Evolutionary conservation across 2,113 vertebrate genomes (phyloP).

Genomic region (Balaeniceps rex): DNA sequence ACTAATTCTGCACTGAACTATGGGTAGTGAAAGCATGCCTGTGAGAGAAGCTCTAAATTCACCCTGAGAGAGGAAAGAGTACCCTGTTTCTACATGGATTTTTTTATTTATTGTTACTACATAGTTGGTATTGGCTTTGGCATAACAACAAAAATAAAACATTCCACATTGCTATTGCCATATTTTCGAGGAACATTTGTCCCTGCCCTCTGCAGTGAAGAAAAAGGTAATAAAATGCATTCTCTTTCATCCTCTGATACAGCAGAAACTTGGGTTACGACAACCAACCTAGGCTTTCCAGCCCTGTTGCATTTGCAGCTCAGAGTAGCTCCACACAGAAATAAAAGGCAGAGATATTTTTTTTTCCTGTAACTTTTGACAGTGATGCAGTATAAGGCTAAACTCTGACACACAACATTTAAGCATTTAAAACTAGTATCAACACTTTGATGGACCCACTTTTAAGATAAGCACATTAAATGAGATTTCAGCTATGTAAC

Average conservation of each 20-base stretch:
- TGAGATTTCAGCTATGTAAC: conserved; percentile 41
- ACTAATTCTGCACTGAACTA: not conserved
- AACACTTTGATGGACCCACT: not conserved
- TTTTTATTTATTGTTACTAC: not conserved
- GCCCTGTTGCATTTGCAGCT: not conserved
- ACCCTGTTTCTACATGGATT: not conserved
- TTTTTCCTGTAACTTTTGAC: not conserved
- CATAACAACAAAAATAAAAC: not conserved
- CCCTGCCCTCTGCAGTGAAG: not conserved
- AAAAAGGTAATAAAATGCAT: not conserved
- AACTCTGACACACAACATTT: not conserved
- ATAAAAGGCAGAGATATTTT: not conserved
- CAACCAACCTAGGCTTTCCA: not conserved
- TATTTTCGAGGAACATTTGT: not conserved
- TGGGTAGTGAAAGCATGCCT: not conserved
- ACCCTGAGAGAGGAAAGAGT: not conserved
- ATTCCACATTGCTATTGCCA: not conserved
- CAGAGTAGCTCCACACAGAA: not conserved
- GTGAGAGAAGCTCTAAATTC: not conserved
- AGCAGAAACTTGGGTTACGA: not conserved
- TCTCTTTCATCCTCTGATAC: not conserved
- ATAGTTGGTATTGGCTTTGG: not conserved
- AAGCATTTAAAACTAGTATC: not conserved
- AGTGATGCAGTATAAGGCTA: not conserved
- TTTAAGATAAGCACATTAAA: conserved; percentile 60